Evolutionary conservation across 2,888 invertebrate genomes (phyloP), one percentile per base, ranked within the genome.

Genomic region (Hirtodrosophila trivittata): DNA sequence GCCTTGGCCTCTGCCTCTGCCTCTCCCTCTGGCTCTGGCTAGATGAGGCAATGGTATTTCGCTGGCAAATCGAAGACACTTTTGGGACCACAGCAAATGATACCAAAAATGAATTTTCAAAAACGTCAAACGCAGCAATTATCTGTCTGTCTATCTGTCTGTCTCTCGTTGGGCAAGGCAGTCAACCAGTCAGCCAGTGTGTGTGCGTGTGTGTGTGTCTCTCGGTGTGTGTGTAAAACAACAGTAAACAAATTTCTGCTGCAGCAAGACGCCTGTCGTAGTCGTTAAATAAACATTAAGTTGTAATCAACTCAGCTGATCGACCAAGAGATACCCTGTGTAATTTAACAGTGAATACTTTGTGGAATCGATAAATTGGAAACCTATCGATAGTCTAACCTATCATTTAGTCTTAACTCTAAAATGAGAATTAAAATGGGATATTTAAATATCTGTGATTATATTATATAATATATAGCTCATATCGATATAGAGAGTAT

Each of bases 41-140:
- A 28, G 28, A 4, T n/a, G 28, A 7, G 9, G 7, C 28, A 3
- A 1, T 28, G 28, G 9, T 5, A 28, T 8, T 28, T 21, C 18
- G 28, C 28, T 12, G n/a, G 41, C 46, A 12, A 42, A 52, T 13
- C 32, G 25, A 56, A 54, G 16, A n/a, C 32, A 21, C 26, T 41
- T 57, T 10, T 45, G 46, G n/a, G 30, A 26, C 35, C 18, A 13
- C 45, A 39, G 28, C 35, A 37, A 49, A 35, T 21, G 56, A 26
- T 30, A 14, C 43, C 58, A 47, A 62, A 64, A 69, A 70, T 63
- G 49, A 62, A 41, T 60, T 66, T 60, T 59, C 37, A 47, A 56
- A 56, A 60, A 58, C 46, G 66, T 59, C 75, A 85, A 86, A 56
- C 57, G 45, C 86, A 77, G 62, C 65, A 77, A 66, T 87, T 70